Percentiles rank a stretch among this genome's conserved stretches.
Conservation (phyloP, 2,113 vertebrate genomes). For the Gymnarchus niloticus region DNA sequence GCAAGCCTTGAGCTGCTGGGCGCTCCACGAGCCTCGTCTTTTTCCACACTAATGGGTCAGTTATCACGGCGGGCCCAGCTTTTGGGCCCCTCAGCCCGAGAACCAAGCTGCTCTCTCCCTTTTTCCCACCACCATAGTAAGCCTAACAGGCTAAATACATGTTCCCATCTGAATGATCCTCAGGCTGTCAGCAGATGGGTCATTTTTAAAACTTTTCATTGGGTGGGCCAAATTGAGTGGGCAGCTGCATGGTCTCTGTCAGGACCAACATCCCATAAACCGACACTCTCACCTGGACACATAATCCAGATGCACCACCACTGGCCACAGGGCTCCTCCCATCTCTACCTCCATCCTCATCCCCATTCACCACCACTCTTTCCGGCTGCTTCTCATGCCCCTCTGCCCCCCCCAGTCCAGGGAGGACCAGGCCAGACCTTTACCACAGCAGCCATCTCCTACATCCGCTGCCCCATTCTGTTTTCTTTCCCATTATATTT, state of each 20-base stretch:
- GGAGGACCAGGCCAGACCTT: background rate
- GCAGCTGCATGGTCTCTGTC: background rate
- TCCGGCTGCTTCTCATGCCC: background rate
- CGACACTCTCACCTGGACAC: background rate
- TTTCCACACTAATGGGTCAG: slow-evolving; percentile 10
- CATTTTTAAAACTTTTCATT: background rate
- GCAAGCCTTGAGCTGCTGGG: no score
- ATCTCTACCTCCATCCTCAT: background rate
- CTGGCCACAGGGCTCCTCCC: background rate
- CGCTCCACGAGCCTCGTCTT: background rate
- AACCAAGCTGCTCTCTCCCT: background rate
- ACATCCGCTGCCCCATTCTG: background rate
- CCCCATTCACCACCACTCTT: background rate
- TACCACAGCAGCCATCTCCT: background rate
- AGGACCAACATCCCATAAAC: background rate
- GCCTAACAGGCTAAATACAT: no score
- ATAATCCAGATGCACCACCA: background rate
- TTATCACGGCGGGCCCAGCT: background rate
- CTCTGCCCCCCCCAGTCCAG: background rate
- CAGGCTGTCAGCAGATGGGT: background rate
- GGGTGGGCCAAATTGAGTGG: background rate
- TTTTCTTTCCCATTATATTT: slow-evolving; percentile 58
- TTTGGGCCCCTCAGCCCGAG: no score
- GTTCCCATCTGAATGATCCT: background rate
- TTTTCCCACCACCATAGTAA: background rate